A percentile compares a stretch with the other conserved stretches of the same genome.
phyloP scores from a whole-genome alignment of 2,888 invertebrate species.

The Dryobota labecula region DNA sequence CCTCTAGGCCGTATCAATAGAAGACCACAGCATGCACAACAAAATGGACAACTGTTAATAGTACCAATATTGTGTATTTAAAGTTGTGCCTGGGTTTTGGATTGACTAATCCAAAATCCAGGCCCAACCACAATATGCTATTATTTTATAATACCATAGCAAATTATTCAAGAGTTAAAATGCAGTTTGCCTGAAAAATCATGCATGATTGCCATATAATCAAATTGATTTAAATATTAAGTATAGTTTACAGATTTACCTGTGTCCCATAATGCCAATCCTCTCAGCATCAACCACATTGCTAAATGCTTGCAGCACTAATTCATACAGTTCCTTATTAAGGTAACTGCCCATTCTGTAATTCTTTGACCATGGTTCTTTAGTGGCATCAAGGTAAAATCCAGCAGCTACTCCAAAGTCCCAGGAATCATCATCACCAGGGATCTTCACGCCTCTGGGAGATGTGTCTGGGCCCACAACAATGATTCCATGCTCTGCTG shows the following conservation, averaged over 20 bases:
- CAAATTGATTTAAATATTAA: background rate
- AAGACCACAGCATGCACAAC: background rate
- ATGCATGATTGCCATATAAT: background rate
- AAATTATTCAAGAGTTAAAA: background rate
- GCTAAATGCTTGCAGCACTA: constrained; percentile 94
- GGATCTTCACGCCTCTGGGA: constrained; percentile 96
- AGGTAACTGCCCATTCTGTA: constrained; percentile 99
- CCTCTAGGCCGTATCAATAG: background rate
- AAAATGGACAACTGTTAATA: background rate
- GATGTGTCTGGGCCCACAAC: constrained; percentile 99
- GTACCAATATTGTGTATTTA: background rate
- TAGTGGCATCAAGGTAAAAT: constrained; percentile 98
- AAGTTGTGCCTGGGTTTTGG: background rate
- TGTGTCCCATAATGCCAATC: constrained; percentile 95
- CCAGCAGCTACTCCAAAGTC: constrained; percentile 99
- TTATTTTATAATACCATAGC: background rate
- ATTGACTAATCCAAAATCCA: too few species aligned
- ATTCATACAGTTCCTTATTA: constrained; percentile 95
- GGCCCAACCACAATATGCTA: background rate
- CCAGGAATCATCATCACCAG: constrained; percentile 97
- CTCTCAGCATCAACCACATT: constrained; percentile 87
- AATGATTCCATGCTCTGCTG: constrained; percentile 95
- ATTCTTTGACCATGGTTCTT: constrained; percentile 97
- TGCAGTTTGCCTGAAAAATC: background rate
- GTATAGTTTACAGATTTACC: constrained; percentile 83